These are phyloP conservation scores for Chaetoderma sp. DNA, from an alignment of 2,888 invertebrate species.

Conservation along the genomic window DNA sequence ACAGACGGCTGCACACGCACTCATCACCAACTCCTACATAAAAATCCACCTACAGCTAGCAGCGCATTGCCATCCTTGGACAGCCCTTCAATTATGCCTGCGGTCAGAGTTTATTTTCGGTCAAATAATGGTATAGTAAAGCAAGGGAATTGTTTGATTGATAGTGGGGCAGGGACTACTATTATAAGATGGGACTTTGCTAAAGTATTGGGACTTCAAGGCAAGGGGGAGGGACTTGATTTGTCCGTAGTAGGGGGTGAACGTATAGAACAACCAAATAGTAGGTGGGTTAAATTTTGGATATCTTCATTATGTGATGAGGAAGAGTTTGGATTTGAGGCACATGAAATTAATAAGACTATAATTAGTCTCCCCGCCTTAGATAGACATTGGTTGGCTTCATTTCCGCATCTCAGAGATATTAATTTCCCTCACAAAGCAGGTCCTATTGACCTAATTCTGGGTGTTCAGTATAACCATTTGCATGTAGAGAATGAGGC, in stretches of 20 bases:
- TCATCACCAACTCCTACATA: background rate
- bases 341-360: background rate
- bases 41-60: background rate
- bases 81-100: background rate
- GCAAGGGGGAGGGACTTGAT: background rate
- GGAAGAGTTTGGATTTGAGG: background rate
- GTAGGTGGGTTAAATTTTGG: background rate
- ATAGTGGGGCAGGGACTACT: background rate
- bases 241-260: background rate
- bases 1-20: conserved; percentile 1
- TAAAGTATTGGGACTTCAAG: background rate
- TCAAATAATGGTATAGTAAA: background rate
- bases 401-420: background rate
- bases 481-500: conserved; percentile 12
- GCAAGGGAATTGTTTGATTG: background rate
- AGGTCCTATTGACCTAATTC: conserved; percentile 12
- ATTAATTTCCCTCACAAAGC: conserved; percentile 6
- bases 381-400: conserved; percentile 5
- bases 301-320: background rate
- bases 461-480: conserved; percentile 22
- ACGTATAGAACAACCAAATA: background rate
- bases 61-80: background rate
- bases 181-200: background rate
- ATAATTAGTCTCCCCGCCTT: conserved; percentile 7
- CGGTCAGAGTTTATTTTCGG: background rate